Evolutionary conservation across 2,888 invertebrate species (phyloP).

Genomic region (Acleris holmiana): DNA sequence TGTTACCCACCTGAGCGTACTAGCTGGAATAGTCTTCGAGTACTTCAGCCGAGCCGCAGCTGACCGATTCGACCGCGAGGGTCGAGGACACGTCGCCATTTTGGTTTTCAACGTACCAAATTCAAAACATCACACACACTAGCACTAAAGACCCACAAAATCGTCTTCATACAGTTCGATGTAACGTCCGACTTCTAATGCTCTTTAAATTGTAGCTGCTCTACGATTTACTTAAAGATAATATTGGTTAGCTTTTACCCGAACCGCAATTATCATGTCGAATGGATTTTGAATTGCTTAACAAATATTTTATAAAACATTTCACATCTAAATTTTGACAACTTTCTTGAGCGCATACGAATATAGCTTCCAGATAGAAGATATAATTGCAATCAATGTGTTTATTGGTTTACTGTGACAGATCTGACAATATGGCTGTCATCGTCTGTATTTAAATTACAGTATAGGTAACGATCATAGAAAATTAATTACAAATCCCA

Average conservation of each 20-base stretch:
- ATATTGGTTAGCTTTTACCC: slow-evolving; percentile 17
- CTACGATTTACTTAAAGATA: slow-evolving; percentile 34
- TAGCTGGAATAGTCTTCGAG: slow-evolving; percentile 74
- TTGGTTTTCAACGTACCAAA: slow-evolving; percentile 43
- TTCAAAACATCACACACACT: slow-evolving; percentile 39
- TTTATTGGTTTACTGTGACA: too few relatives aligned
- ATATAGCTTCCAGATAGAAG: too few relatives aligned
- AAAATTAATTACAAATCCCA: slow-evolving; percentile 3
- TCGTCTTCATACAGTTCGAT: slow-evolving; percentile 11
- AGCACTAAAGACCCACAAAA: slow-evolving; percentile 3
- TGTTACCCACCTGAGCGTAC: slow-evolving; percentile 64
- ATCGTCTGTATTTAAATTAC: not conserved
- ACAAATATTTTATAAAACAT: too few relatives aligned
- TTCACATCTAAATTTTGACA: too few relatives aligned
- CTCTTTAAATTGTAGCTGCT: slow-evolving; percentile 30
- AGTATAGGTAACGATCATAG: not conserved
- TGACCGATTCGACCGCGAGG: slow-evolving; percentile 66
- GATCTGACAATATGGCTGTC: too few relatives aligned
- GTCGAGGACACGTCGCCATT: slow-evolving; percentile 74
- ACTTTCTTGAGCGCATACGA: too few relatives aligned
- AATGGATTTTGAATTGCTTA: too few relatives aligned
- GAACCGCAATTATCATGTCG: not conserved
- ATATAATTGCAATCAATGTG: too few relatives aligned
- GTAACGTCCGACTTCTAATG: slow-evolving; percentile 9
- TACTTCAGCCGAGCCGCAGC: slow-evolving; percentile 71